Evolutionary conservation across 1,140 invertebrate genomes (phyloP).

Genomic region (Cotesia glomerata): DNA sequence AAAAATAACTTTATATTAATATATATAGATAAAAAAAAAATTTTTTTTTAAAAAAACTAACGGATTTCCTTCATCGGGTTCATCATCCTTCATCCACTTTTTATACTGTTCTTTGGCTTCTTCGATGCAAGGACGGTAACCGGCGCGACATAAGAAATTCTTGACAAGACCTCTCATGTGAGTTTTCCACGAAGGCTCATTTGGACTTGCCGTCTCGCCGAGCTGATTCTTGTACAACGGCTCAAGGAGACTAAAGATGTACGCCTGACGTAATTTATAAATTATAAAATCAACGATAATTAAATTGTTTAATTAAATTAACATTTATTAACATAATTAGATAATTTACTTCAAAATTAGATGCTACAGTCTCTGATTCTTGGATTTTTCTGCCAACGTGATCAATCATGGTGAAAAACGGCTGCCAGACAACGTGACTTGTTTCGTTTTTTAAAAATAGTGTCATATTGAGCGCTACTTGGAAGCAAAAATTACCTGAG

Average conservation of each 20-base stretch:
- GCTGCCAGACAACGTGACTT: slow-evolving; percentile 77
- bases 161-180: slow-evolving; percentile 69
- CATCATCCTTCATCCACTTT: slow-evolving; percentile 71
- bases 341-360: slow-evolving; percentile 71
- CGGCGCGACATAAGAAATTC: slow-evolving; percentile 73
- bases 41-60: slow-evolving; percentile 1
- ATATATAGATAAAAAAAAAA: neutral
- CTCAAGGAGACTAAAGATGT: slow-evolving; percentile 68
- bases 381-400: slow-evolving; percentile 76
- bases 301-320: neutral
- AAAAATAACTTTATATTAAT: slow-evolving; percentile 7
- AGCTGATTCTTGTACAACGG: slow-evolving; percentile 71
- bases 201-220: slow-evolving; percentile 59
- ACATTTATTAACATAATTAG: neutral
- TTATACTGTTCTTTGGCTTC: slow-evolving; percentile 71
- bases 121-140: slow-evolving; percentile 74
- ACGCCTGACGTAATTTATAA: slow-evolving; percentile 62
- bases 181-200: slow-evolving; percentile 68
- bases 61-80: slow-evolving; percentile 70
- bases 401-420: slow-evolving; percentile 79
- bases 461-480: slow-evolving; percentile 76
- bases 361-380: slow-evolving; percentile 64
- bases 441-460: slow-evolving; percentile 74
- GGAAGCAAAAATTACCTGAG: slow-evolving; percentile 75
- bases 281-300: slow-evolving; percentile 10